Percentiles rank a stretch among this genome's conserved stretches.
These are phyloP conservation scores for Gasterosteus aculeatus DNA, from an alignment of 2,113 vertebrate genomes.

Conservation along the genomic window DNA sequence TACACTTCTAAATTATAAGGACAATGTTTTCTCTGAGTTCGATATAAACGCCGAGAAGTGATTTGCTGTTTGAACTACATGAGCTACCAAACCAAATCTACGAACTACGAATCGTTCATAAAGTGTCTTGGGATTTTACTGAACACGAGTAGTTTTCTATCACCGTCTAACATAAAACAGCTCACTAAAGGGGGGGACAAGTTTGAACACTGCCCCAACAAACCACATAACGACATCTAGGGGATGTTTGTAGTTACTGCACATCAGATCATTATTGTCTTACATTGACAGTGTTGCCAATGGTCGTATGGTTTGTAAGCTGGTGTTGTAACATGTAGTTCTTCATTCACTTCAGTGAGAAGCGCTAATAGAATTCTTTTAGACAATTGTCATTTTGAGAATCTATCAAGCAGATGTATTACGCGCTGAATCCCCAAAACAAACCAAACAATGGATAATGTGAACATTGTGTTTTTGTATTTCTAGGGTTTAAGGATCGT, in stretches of 20 bases:
- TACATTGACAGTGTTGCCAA: background rate
- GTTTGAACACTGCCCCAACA: background rate
- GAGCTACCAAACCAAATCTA: background rate
- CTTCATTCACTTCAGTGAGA: background rate
- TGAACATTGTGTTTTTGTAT: background rate
- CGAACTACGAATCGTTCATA: background rate
- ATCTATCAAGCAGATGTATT: background rate
- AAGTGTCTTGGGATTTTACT: background rate
- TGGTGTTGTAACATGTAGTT: background rate
- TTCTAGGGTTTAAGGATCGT: constrained; percentile 90
- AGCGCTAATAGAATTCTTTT: background rate
- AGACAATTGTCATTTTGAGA: background rate
- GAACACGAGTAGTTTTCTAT: background rate
- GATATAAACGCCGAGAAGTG: too few species aligned
- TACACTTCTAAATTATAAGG: background rate
- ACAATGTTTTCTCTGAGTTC: too few species aligned
- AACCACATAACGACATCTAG: constrained; percentile 67
- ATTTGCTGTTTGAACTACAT: too few species aligned
- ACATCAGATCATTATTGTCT: background rate
- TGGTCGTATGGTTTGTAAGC: background rate
- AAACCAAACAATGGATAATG: background rate
- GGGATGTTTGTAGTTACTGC: constrained; percentile 48
- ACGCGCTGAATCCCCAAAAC: background rate
- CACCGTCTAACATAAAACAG: background rate
- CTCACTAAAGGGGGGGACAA: background rate